Percentiles rank a stretch among this genome's conserved stretches.
phyloP scores from a whole-genome alignment of 2,113 vertebrate genomes.

The Empidonax traillii region DNA sequence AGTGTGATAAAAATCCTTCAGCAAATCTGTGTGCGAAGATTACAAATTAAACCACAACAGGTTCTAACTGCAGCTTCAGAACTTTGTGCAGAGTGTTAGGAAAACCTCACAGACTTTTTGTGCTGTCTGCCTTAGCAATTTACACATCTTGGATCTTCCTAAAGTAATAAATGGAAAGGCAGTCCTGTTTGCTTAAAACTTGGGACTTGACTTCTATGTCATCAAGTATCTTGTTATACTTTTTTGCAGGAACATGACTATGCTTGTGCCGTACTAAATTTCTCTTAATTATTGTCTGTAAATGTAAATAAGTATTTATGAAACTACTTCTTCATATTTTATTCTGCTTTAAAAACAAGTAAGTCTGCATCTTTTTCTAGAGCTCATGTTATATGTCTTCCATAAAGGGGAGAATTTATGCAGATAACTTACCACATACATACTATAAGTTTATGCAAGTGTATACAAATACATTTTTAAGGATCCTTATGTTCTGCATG shows the following conservation, averaged over 20 bases:
- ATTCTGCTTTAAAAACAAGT: background rate
- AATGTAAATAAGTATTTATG: background rate
- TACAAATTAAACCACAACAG: background rate
- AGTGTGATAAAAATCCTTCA: background rate
- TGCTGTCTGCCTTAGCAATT: background rate
- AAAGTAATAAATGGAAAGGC: background rate
- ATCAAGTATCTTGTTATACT: background rate
- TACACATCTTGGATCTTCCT: background rate
- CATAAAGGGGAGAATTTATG: background rate
- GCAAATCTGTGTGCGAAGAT: background rate
- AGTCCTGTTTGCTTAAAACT: background rate
- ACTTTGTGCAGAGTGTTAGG: background rate
- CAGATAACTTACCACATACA: background rate
- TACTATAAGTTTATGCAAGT: background rate
- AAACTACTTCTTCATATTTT: background rate
- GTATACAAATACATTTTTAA: background rate
- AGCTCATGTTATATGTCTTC: background rate
- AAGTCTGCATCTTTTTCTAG: background rate
- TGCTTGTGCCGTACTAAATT: background rate
- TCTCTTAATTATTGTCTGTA: background rate
- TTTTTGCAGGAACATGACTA: background rate
- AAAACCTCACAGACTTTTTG: background rate
- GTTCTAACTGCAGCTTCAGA: background rate
- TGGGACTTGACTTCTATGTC: background rate
- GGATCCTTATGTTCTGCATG: background rate